These are phyloP conservation scores for Rhyacichthys aspro DNA, from an alignment of 2,797 vertebrate species.

Conservation along the genomic window DNA sequence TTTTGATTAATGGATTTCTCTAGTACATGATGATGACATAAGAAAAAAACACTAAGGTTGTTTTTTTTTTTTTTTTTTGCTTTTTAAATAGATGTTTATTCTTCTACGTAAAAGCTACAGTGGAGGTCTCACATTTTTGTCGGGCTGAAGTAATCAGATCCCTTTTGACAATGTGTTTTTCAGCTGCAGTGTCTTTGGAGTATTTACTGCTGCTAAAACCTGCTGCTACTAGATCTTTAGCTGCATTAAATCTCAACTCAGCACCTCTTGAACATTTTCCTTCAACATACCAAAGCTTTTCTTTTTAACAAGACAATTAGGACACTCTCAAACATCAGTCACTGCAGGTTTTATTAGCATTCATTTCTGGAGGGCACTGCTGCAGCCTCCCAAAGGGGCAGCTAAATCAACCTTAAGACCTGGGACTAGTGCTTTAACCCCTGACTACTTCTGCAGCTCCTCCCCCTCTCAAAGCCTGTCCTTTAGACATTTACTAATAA, in stretches of 20 bases:
- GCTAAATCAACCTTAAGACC: constrained; percentile 75
- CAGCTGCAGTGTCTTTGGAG: constrained; percentile 7
- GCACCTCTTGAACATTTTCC: constrained; percentile 25
- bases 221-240: constrained; percentile 4
- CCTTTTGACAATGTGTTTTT: constrained; percentile 11
- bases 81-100: too few species aligned
- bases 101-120: neutral
- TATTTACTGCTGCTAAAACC: neutral
- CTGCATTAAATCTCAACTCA: constrained; percentile 15
- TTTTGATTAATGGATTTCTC: constrained; percentile 15
- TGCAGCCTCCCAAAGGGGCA: constrained; percentile 69
- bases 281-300: constrained; percentile 33
- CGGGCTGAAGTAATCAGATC: neutral
- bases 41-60: too few species aligned
- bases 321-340: constrained; percentile 64
- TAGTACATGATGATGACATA: constrained; percentile 17
- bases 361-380: constrained; percentile 69
- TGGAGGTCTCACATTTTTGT: constrained; percentile 4
- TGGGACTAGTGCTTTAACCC: constrained; percentile 70
- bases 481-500: constrained; percentile 80
- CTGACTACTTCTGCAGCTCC: constrained; percentile 64
- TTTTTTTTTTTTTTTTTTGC: too few species aligned
- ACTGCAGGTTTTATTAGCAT: constrained; percentile 67
- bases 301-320: constrained; percentile 70
- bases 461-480: constrained; percentile 65